A percentile compares a stretch with the other conserved stretches of the same genome.
phyloP scores from a whole-genome alignment of 2,113 vertebrate genomes.

The Gallinago jamesoni region DNA sequence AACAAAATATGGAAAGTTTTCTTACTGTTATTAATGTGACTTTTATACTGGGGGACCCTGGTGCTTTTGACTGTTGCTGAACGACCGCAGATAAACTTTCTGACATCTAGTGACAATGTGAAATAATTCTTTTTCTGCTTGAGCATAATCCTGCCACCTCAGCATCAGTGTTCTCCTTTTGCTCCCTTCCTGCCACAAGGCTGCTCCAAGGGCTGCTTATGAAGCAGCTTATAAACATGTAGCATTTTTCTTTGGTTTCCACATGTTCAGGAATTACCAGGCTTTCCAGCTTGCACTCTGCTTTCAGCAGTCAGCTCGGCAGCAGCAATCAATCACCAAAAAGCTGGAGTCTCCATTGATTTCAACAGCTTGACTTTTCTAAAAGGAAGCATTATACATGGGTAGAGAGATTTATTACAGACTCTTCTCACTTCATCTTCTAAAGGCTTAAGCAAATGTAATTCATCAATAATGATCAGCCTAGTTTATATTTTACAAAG shows the following conservation, averaged over 20 bases:
- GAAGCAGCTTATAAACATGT: background rate
- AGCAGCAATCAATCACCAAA: background rate
- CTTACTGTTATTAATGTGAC: background rate
- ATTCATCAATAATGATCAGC: background rate
- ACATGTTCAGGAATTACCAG: background rate
- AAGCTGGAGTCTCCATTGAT: background rate
- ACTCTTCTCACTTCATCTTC: background rate
- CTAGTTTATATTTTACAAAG: background rate
- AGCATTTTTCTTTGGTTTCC: background rate
- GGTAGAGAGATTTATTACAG: background rate
- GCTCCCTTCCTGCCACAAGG: constrained; percentile 36
- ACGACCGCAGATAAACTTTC: background rate
- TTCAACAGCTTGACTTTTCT: background rate
- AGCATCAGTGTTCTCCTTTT: background rate
- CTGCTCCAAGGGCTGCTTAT: constrained; percentile 1
- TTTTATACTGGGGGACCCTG: background rate
- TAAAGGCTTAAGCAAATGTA: background rate
- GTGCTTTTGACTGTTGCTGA: background rate
- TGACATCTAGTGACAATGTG: background rate
- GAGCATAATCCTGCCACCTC: background rate
- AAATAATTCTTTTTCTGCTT: background rate
- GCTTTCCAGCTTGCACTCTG: background rate
- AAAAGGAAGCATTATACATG: background rate
- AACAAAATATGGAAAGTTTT: background rate
- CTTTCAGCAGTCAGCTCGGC: background rate